A percentile compares a stretch with the other conserved stretches of the same genome.
phyloP scores from a whole-genome alignment of 2,797 vertebrate genomes.

The Chloroceryle amazona region DNA sequence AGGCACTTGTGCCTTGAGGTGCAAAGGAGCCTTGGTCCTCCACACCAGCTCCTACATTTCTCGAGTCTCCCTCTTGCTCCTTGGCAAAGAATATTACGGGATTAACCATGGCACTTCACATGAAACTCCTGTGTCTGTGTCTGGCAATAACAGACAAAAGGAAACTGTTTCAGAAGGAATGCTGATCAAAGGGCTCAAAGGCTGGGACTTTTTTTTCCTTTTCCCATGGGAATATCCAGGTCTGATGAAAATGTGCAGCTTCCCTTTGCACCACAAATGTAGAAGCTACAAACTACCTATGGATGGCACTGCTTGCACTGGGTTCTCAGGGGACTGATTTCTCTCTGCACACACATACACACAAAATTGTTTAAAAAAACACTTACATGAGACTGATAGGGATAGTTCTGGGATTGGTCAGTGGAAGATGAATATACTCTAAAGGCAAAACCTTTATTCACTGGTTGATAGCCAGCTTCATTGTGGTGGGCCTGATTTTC shows the following conservation, averaged over 20 bases:
- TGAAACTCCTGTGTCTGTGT: not conserved
- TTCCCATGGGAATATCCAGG: not conserved
- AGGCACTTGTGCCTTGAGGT: not conserved
- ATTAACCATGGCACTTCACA: not conserved
- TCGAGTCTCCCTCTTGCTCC: not conserved
- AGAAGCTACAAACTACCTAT: not conserved
- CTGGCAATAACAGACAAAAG: not conserved
- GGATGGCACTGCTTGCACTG: not conserved
- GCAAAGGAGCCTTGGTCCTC: slow-evolving; percentile 9
- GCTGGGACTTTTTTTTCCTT: not conserved
- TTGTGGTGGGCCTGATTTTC: not conserved
- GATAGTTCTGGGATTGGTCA: not conserved
- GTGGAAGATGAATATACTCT: not conserved
- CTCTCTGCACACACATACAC: not conserved
- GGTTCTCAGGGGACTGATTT: not conserved
- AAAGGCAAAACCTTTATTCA: not conserved
- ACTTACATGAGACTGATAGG: not conserved
- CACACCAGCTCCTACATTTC: not conserved
- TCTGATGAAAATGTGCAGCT: not conserved
- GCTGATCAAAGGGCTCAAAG: not conserved
- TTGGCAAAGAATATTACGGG: not conserved
- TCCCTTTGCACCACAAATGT: not conserved
- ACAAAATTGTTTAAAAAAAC: not conserved
- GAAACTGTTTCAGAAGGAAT: not conserved
- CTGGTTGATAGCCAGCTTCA: not conserved